Evolutionary conservation across 2,113 vertebrate genomes (phyloP).

Genomic region (Malaclemys terrapin): DNA sequence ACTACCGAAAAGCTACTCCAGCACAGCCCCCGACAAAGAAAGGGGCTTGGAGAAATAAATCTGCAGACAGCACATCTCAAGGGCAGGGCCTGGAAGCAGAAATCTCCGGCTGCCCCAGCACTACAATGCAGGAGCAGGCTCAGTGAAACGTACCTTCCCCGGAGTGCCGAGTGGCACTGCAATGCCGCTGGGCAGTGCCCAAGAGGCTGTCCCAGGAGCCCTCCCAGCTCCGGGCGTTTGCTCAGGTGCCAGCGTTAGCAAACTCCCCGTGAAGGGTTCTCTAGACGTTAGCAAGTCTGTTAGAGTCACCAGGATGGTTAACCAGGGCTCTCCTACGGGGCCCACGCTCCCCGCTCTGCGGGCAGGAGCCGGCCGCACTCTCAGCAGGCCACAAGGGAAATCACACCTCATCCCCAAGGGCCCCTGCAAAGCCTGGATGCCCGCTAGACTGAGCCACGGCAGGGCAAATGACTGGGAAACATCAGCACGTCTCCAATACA

Average conservation of each 20-base stretch:
- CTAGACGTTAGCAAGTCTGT: neutral
- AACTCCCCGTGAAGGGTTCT: neutral
- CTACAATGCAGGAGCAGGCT: no score
- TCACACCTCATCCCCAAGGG: no score
- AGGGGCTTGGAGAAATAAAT: rapidly evolving
- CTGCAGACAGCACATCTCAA: rapidly evolving
- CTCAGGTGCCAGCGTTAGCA: no score
- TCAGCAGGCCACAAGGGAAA: neutral
- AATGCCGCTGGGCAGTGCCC: neutral
- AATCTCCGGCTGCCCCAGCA: no score
- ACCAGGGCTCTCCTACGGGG: neutral
- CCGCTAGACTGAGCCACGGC: neutral
- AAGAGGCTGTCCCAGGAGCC: neutral
- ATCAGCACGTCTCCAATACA: neutral
- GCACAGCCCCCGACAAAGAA: no score
- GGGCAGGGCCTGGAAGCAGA: no score
- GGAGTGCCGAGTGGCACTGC: no score
- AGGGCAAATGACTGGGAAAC: neutral
- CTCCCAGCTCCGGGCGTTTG: no score
- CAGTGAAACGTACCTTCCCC: no score
- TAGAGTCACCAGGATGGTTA: neutral
- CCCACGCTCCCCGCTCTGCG: neutral
- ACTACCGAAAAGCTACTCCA: neutral
- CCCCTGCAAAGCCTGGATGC: neutral
- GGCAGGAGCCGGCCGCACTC: neutral